Evolutionary conservation across 2,888 invertebrate genomes (phyloP).

Genomic region (Zygothrica quintamaculata): DNA sequence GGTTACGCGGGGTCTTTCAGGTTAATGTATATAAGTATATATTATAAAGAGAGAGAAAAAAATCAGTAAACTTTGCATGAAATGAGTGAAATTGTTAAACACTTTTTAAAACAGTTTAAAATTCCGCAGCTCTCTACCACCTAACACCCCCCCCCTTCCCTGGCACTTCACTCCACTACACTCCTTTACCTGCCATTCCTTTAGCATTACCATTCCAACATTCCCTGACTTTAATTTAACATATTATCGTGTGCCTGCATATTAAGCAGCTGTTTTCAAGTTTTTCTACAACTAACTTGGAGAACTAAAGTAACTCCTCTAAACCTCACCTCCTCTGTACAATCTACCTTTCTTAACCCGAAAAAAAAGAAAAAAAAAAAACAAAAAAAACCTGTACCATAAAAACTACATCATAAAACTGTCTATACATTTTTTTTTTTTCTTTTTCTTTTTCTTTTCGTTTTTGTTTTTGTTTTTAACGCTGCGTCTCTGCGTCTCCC

Average conservation of each 20-base stretch:
- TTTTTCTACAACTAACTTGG: background rate
- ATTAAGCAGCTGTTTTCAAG: slow-evolving; percentile 40
- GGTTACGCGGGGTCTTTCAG: no score
- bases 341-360: no score
- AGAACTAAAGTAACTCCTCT: slow-evolving; percentile 7
- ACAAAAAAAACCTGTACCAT: slow-evolving; percentile 62
- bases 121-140: no score
- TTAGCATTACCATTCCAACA: slow-evolving; percentile 1
- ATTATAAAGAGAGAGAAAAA: slow-evolving; percentile 5
- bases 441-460: background rate
- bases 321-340: no score
- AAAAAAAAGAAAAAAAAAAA: no score
- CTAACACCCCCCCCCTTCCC: no score
- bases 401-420: slow-evolving; percentile 66
- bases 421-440: slow-evolving; percentile 37
- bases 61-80: slow-evolving; percentile 25
- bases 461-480: no score
- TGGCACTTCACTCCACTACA: background rate
- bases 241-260: slow-evolving; percentile 43
- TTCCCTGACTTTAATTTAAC: slow-evolving; percentile 31
- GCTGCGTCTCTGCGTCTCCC: no score
- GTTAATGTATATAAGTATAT: no score
- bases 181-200: slow-evolving; percentile 40
- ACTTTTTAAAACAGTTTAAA: no score
- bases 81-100: slow-evolving; percentile 36